These are phyloP conservation scores for Trichonephila inaurata DNA, from an alignment of 1,140 invertebrate genomes.

Conservation along the genomic window DNA sequence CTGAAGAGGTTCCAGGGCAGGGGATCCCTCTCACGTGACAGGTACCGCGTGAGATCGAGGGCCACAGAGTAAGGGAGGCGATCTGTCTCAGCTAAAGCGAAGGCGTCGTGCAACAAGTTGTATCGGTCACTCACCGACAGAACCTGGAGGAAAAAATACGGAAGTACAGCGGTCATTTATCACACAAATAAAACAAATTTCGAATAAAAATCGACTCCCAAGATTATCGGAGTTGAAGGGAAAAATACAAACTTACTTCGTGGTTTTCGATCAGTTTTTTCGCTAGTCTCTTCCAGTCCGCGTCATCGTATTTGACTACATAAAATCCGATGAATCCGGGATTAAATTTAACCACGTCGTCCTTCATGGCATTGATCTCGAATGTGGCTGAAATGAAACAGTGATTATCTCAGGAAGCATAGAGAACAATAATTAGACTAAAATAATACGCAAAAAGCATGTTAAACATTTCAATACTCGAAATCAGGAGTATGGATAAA, in stretches of 20 bases:
- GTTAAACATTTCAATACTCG: too few species aligned
- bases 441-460: too few species aligned
- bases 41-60: conserved; percentile 80
- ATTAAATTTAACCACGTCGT: conserved; percentile 64
- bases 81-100: conserved; percentile 80
- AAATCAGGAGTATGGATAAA: too few species aligned
- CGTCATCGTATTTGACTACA: conserved; percentile 42
- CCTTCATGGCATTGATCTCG: neutral
- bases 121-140: conserved; percentile 38
- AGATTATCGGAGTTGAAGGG: too few species aligned
- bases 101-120: conserved; percentile 76
- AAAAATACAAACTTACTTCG: neutral
- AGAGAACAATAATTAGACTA: too few species aligned
- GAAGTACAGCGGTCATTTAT: too few species aligned
- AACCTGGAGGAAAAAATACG: neutral
- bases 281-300: neutral
- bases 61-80: conserved; percentile 79
- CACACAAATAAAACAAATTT: too few species aligned
- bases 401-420: too few species aligned
- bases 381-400: conserved; percentile 30
- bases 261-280: conserved; percentile 26
- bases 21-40: conserved; percentile 80
- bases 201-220: too few species aligned
- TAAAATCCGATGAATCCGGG: conserved; percentile 54
- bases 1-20: conserved; percentile 80